Evolutionary conservation across 2,888 invertebrate species (phyloP), one percentile per base, ranked within the genome.

Genomic region (Pollenia griseotomentosa): DNA sequence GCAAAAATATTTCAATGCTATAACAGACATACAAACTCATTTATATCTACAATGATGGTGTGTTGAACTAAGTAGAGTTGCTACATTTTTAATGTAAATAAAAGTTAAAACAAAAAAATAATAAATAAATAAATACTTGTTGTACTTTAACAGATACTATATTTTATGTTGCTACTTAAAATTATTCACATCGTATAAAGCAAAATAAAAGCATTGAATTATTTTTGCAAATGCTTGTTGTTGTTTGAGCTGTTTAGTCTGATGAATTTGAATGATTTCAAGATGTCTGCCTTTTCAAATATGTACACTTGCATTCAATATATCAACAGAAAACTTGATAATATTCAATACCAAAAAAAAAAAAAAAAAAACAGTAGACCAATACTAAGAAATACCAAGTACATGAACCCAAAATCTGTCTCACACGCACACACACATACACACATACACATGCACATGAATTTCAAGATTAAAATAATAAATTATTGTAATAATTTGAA

Each of bases 401-500:
- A 46, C 19, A 33, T 4, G 12, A 48, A n/a, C 1, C 40, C 11
- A 51, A 59, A n/a, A 59, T 33, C 33, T 33, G 33, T 33, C 33
- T 33, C 19, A 57, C 68, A n/a, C 59, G 33, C 55, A 75, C 44
- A 44, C 23, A 23, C 48, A 75, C 44, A 78, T 33, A 55, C 48
- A 53, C 55, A 75, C 44, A 44, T 2, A 23, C 48, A 75, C 44
- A 78, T 33, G 46, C 48, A 53, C 63, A 84, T 53, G 53, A 59
- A 83, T 74, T 73, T 83, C 59, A 23, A 88, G 88, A 88, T 88
- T 87, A 89, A 88, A 89, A 89, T 92, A 90, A 92, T 91, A 92
- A 92, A 92, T 92, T 91, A 91, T 91, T 92, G 90, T 91, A 90
- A 92, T 92, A 92, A 92, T 92, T 92, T 90, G 92, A 90, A 91